Conservation (phyloP, 2,113 vertebrate genomes). For the Microcebus ravelobensis region DNA sequence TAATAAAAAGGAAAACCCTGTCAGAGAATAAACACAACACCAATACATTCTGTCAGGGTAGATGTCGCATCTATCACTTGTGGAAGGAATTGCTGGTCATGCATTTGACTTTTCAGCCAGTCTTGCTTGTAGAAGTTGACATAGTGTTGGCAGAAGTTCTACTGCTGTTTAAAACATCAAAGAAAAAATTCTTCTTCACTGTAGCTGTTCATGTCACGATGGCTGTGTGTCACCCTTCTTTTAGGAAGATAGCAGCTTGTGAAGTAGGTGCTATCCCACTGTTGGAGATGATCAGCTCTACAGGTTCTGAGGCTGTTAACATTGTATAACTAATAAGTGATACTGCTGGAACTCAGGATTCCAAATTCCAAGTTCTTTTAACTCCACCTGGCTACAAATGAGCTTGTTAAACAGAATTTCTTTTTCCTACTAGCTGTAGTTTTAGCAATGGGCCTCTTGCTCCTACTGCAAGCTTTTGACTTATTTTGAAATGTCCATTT, state of each 20-base stretch:
- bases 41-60: accelerated
- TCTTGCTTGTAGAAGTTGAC: neutral
- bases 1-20: neutral
- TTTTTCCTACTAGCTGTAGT: neutral
- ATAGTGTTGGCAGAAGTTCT: neutral
- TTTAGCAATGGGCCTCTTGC: neutral
- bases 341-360: neutral
- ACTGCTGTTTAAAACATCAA: neutral
- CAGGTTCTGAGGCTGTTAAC: neutral
- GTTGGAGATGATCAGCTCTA: neutral
- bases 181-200: neutral
- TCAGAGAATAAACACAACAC: neutral
- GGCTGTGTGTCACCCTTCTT: neutral
- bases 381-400: neutral
- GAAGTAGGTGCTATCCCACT: neutral
- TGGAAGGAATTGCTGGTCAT: too few species aligned
- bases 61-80: neutral
- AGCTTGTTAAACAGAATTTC: neutral
- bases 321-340: neutral
- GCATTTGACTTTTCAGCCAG: neutral
- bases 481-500: neutral
- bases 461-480: neutral
- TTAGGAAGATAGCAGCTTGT: neutral
- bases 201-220: neutral
- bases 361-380: neutral